Percentiles rank a stretch among this genome's conserved stretches.
These are phyloP conservation scores for Ligdia adustata DNA, from an alignment of 2,888 invertebrate species.

Conservation along the genomic window DNA sequence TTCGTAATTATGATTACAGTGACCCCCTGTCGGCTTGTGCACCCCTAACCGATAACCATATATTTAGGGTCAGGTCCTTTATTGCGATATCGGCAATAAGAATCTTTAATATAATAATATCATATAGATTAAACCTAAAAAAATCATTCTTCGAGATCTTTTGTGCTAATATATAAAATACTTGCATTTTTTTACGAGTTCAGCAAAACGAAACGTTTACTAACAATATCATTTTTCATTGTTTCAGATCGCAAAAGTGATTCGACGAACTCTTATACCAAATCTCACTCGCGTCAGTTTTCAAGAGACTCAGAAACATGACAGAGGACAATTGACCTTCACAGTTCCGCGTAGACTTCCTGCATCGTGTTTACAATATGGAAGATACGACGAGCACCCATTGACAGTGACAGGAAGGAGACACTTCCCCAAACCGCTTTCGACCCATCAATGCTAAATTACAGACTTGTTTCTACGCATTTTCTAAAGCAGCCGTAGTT, in stretches of 20 bases:
- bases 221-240: too few species aligned
- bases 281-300: slow-evolving; percentile 8
- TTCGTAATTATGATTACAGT: too few species aligned
- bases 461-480: slow-evolving; percentile 96
- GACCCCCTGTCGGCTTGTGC: too few species aligned
- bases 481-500: slow-evolving; percentile 96
- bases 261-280: slow-evolving; percentile 5
- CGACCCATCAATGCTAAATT: slow-evolving; percentile 91
- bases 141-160: too few species aligned
- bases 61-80: too few species aligned
- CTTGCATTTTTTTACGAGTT: too few species aligned
- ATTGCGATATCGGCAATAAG: too few species aligned
- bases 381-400: slow-evolving; percentile 37
- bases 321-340: slow-evolving; percentile 69
- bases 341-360: slow-evolving; percentile 22
- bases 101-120: too few species aligned
- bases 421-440: slow-evolving; percentile 62
- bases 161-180: too few species aligned
- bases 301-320: slow-evolving; percentile 48
- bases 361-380: slow-evolving; percentile 27
- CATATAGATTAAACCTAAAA: too few species aligned
- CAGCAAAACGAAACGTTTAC: too few species aligned
- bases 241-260: slow-evolving; percentile 51
- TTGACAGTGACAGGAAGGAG: slow-evolving; percentile 55
- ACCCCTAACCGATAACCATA: too few species aligned